Evolutionary conservation across 2,113 vertebrate species (phyloP), one percentile per base, ranked within the genome.

Genomic region (Atractosteus spatula): DNA sequence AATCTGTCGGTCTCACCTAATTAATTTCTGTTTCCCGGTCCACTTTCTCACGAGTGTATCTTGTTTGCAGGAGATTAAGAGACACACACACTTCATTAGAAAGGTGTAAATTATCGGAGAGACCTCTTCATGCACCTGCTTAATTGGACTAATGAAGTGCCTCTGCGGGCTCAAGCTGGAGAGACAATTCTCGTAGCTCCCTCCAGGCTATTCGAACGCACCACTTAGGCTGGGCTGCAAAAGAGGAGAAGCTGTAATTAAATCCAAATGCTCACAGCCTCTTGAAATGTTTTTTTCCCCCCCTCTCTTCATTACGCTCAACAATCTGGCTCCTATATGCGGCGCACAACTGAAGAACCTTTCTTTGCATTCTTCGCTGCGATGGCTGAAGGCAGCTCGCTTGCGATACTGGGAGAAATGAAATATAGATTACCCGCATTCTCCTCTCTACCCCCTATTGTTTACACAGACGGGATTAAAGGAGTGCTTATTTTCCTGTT

Each of bases 41-140:
- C 86, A 84, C 88, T 89, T 92, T 93, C 92, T 93, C 91, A 89
- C 88, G 91, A 93, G 90, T 94, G 92, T 90, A 88, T 86, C 89
- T 93, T 93, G 92, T 96, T 95, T 95, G 92, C 86, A 89, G 90
- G 94, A 95, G 95, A 96, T 98, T 95, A 97, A 90, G 89, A 91
- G 90, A 88, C 92, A 93, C 88, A 90, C 69, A 77, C 91, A 91
- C 94, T 94, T 94, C 90, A 94, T 95, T 93, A 93, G 92, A 88
- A 94, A 96, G 93, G 94, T 95, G 94, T 94, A 92, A 95, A 95
- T 95, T 85, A 94, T 95, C 88, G 84, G 89, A 71, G 89, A 89
- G 92, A 88, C 89, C 89, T 92, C 92, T 91, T 93, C 89, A 91
- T 90, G 88, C 93, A 95, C 93, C 94, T 95, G 92, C 91, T 91